Evolutionary conservation across 2,113 vertebrate species (phyloP).

Genomic region (Meriones unguiculatus): DNA sequence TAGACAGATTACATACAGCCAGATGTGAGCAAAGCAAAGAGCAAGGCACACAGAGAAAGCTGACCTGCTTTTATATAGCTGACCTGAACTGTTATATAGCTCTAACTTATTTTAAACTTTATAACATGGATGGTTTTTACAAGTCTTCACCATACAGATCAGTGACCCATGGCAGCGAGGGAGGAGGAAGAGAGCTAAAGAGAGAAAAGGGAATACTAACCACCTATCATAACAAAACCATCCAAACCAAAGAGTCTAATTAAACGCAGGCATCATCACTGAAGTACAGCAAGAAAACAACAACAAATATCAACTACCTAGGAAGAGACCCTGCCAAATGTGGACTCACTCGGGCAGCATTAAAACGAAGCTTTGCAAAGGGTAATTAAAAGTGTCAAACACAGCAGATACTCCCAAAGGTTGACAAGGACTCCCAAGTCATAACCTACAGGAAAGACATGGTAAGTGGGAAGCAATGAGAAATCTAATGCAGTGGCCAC

Average conservation of each 20-base stretch:
- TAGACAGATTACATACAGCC: background rate
- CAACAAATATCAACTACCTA: background rate
- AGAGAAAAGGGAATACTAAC: background rate
- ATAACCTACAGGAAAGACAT: background rate
- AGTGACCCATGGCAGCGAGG: background rate
- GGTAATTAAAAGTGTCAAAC: background rate
- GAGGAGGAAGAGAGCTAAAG: background rate
- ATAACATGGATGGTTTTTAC: background rate
- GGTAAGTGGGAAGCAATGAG: background rate
- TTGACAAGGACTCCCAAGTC: background rate
- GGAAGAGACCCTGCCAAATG: background rate
- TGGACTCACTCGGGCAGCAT: background rate
- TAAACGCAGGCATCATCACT: background rate
- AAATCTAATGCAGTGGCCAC: background rate
- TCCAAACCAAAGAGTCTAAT: background rate
- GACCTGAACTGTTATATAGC: background rate
- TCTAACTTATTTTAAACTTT: slow-evolving; percentile 36
- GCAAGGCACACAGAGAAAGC: background rate
- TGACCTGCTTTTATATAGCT: background rate
- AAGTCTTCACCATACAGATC: slow-evolving; percentile 28
- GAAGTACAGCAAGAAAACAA: background rate
- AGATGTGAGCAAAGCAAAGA: slow-evolving; percentile 12
- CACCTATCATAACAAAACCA: background rate
- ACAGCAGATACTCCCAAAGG: background rate
- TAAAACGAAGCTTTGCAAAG: background rate